These are phyloP conservation scores for Ceyx melanurus DNA, from an alignment of 2,113 vertebrate species.

Conservation along the genomic window DNA sequence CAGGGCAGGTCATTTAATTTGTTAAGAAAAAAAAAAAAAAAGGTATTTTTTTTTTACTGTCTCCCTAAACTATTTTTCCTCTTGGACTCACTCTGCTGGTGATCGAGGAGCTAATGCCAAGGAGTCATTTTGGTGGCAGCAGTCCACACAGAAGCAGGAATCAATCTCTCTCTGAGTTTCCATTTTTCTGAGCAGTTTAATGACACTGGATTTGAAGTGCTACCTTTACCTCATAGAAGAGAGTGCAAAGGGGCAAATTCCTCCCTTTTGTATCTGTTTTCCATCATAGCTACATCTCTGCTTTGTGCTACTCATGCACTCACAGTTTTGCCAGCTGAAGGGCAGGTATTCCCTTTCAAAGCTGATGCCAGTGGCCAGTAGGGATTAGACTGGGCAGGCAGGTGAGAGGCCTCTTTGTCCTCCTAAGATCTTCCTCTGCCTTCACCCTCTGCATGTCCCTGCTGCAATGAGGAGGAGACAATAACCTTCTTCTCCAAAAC, in stretches of 20 bases:
- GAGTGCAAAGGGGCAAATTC: background rate
- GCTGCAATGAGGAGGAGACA: background rate
- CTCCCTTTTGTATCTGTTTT: background rate
- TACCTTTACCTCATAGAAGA: background rate
- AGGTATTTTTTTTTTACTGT: background rate
- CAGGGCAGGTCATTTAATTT: background rate
- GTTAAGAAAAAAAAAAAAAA: background rate
- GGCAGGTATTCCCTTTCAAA: background rate
- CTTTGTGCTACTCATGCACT: background rate
- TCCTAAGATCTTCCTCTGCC: background rate
- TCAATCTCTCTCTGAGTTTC: background rate
- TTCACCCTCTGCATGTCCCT: rapidly evolving
- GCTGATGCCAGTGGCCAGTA: background rate
- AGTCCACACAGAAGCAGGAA: background rate
- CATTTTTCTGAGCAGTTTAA: background rate
- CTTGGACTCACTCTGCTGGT: background rate
- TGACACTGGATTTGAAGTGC: background rate
- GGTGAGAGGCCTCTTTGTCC: background rate
- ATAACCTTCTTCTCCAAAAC: background rate
- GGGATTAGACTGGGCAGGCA: background rate
- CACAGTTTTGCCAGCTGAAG: background rate
- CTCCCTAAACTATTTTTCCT: background rate
- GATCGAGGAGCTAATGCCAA: background rate
- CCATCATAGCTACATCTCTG: background rate
- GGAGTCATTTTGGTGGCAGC: background rate